Base-by-base conservation (phyloP, 2,797 vertebrate species). In the Phoxinus dragarum region DNA sequence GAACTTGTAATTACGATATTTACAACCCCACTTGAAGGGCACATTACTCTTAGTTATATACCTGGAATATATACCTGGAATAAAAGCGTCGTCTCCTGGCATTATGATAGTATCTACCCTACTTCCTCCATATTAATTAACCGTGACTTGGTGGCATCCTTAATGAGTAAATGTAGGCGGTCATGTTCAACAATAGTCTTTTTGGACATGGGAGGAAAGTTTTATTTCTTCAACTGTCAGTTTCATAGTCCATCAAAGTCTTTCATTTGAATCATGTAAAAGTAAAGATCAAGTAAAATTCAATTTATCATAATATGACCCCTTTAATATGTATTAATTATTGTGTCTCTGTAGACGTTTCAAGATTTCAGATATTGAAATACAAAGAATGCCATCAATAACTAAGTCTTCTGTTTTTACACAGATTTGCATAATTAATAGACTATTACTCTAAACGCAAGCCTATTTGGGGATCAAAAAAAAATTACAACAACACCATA, bases 381-480 rank as follows among this genome's bases (percentile, higher is more conserved):
- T 61, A 34, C 19, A 44, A 34, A 84, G 19, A 52, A 78, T 4
- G 9, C 9, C 36, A 78, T 86, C 56, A 21, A 82, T 56, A 71
- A 67, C 67, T 21, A 59, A 31, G 7, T 84, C 66, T 47, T 44
- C 44, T 66, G 80, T 82, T 80, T 77, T 79, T 34, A 64, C 79
- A 73, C 5, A 34, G 71, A 69, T 73, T 80, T 34, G 31, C 47
- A 66, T 80, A 54, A 61, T 80, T 88, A 88, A 74, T 82, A 72
- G 82, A 38, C 79, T 80, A 88, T 88, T 86, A 86, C 79, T 40
- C 47, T 61, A 34, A 79, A 47, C 27, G 31, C 34, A 23, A 36
- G 38, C 5, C 73, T 86, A 74, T 79, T 52, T 88, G 88, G 78
- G 78, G 75, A 75, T 85, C 85, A 87, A 77, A 54, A 44, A 81